A percentile compares a stretch with the other conserved stretches of the same genome.
Evolutionary conservation across 2,113 vertebrate genomes (phyloP).

Genomic region (Xerus inauris): DNA sequence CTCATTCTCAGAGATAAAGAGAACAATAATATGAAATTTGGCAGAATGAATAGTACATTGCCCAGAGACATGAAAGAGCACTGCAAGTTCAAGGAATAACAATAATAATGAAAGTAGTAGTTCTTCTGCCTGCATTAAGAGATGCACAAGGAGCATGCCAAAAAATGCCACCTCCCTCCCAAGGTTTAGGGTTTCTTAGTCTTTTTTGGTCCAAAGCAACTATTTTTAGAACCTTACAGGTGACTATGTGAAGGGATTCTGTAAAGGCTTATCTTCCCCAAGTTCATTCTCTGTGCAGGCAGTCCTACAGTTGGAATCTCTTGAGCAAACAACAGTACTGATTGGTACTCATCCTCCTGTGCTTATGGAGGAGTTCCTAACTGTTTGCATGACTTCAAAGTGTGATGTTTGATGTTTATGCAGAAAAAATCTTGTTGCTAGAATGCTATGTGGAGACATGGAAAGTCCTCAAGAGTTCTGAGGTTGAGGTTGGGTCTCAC

Average conservation of each 20-base stretch:
- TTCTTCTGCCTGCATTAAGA: neutral
- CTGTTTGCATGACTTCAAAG: neutral
- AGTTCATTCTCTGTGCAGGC: neutral
- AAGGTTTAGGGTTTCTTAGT: neutral
- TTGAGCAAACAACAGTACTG: neutral
- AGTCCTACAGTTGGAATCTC: neutral
- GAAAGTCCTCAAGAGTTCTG: neutral
- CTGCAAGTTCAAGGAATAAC: neutral
- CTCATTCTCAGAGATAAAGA: slow-evolving; percentile 30
- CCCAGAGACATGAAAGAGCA: neutral
- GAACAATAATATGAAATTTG: neutral
- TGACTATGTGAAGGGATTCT: neutral
- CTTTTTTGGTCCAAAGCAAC: neutral
- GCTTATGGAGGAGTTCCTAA: neutral
- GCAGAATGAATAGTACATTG: neutral
- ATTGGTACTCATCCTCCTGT: neutral
- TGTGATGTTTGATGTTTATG: neutral
- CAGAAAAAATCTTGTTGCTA: neutral
- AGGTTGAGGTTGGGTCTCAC: neutral
- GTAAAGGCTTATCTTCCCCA: neutral
- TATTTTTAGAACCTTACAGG: neutral
- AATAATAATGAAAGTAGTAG: neutral
- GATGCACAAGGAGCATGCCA: neutral
- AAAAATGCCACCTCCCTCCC: neutral
- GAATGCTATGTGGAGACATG: neutral